Evolutionary conservation across 2,797 vertebrate species (phyloP), one percentile per base, ranked within the genome.

Genomic region (Sarcophilus harrisii): DNA sequence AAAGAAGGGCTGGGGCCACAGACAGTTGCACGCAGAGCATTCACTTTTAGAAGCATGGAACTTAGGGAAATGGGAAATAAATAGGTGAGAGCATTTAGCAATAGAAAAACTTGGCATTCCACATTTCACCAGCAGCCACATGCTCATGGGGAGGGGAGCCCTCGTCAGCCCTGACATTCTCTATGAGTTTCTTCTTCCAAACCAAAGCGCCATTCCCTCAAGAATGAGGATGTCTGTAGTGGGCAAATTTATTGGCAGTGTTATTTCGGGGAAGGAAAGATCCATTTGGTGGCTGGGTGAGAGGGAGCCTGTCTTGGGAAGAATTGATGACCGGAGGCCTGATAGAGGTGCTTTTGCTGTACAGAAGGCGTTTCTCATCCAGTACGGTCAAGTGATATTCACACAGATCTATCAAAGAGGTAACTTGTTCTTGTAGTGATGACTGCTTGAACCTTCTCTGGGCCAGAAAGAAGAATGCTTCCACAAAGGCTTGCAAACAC

Each of bases 401-500:
- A 1, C 99, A 99, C 14, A 99, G 97, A 94, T 99, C 99, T 9
- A 99, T 92, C 98, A 99, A 98, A 0, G 99, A 98, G 27, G 98
- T 97, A 59, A 99, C 99, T 98, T 99, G 99, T 97, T 99, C 98
- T 4, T 98, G 98, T 30, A 99, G 98, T 0, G 97, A 95, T 96
- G 98, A 97, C 0, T 98, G 98, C 98, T 99, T 99, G 98, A 99
- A 99, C 94, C 99, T 99, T 95, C 99, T 99, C 92, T 98, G 99
- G 3, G 99, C 99, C 98, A 99, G 98, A 97, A 99, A 98, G 96
- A 99, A 99, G 97, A 99, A 99, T 73, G 99, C 99, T 96, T 99
- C 99, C 0, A 99, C 98, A 10, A 99, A 99, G 0, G 99, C 99
- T 91, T 99, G 99, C 66, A 99, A 98, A 57, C 99, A 99, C 99